Evolutionary conservation across 2,113 vertebrate species (phyloP).

Genomic region (Austrofundulus limnaeus): DNA sequence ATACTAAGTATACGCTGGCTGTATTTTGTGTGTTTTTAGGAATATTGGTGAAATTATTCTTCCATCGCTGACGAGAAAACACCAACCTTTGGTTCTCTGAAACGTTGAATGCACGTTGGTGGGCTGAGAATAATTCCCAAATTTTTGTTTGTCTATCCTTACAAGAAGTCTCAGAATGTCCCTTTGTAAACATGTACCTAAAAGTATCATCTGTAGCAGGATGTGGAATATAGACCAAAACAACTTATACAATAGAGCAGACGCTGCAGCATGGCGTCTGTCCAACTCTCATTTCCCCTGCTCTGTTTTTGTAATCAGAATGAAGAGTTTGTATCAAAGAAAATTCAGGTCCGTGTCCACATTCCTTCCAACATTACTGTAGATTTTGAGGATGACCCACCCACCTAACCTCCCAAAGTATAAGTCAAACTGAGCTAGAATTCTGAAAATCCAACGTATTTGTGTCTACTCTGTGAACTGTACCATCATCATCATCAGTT

Average conservation of each 20-base stretch:
- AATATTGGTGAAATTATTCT: not conserved
- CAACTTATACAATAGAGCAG: slow-evolving; percentile 52
- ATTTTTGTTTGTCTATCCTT: slow-evolving; percentile 11
- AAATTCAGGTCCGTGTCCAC: not conserved
- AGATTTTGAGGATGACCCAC: not conserved
- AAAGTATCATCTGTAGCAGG: slow-evolving; percentile 61
- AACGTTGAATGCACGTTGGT: too few species aligned
- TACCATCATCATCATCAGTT: slow-evolving; percentile 10
- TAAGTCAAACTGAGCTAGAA: not conserved
- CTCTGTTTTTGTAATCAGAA: slow-evolving; percentile 42
- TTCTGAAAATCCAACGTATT: not conserved
- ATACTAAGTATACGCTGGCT: too few species aligned
- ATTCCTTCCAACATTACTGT: not conserved
- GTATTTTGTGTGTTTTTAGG: not conserved
- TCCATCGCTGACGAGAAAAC: not conserved
- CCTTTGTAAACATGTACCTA: slow-evolving; percentile 37
- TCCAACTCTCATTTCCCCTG: slow-evolving; percentile 50
- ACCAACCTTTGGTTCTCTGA: not conserved
- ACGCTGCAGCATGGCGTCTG: slow-evolving; percentile 40
- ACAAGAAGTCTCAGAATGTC: slow-evolving; percentile 13
- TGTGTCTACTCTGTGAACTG: slow-evolving; percentile 11
- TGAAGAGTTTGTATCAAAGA: not conserved
- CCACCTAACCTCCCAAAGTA: not conserved
- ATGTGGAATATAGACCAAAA: slow-evolving; percentile 69
- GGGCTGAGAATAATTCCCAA: not conserved